A percentile compares a stretch with the other conserved stretches of the same genome.
These are phyloP conservation scores for Pongo pygmaeus DNA, from an alignment of 2,113 vertebrate species.

Conservation along the genomic window DNA sequence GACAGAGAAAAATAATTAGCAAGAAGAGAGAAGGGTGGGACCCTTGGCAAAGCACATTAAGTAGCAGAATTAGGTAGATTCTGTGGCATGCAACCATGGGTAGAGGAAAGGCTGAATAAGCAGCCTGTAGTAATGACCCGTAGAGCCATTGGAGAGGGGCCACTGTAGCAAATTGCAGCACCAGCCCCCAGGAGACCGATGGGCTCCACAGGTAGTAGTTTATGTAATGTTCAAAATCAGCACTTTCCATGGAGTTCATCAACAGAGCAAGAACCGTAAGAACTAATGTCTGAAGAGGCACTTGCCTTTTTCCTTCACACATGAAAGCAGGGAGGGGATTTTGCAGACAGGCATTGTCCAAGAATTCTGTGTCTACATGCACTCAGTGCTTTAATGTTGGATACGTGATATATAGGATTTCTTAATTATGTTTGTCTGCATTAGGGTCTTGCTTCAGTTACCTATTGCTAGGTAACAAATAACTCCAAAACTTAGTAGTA, in stretches of 20 bases:
- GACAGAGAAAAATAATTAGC: slow-evolving; percentile 29
- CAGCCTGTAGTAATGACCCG: slow-evolving; percentile 37
- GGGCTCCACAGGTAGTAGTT: background rate
- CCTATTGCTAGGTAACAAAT: background rate
- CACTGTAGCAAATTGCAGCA: slow-evolving; percentile 24
- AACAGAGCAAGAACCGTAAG: background rate
- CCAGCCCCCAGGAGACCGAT: slow-evolving; percentile 40
- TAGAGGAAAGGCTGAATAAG: slow-evolving; percentile 54
- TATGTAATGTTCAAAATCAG: slow-evolving; percentile 59
- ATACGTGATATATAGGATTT: background rate
- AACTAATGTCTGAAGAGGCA: background rate
- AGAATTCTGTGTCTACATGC: background rate
- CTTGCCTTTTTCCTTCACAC: background rate
- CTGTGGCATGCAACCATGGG: background rate
- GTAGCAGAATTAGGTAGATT: slow-evolving; percentile 7
- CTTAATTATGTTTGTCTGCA: background rate
- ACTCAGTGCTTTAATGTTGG: background rate
- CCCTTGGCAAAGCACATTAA: slow-evolving; percentile 37
- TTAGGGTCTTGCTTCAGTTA: background rate
- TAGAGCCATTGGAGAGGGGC: background rate
- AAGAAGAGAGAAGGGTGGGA: background rate
- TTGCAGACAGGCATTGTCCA: background rate
- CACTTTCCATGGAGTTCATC: slow-evolving; percentile 25
- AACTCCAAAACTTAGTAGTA: background rate
- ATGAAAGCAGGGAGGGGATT: background rate